Conservation (phyloP, 2,113 vertebrate genomes). For the Sorex araneus region DNA sequence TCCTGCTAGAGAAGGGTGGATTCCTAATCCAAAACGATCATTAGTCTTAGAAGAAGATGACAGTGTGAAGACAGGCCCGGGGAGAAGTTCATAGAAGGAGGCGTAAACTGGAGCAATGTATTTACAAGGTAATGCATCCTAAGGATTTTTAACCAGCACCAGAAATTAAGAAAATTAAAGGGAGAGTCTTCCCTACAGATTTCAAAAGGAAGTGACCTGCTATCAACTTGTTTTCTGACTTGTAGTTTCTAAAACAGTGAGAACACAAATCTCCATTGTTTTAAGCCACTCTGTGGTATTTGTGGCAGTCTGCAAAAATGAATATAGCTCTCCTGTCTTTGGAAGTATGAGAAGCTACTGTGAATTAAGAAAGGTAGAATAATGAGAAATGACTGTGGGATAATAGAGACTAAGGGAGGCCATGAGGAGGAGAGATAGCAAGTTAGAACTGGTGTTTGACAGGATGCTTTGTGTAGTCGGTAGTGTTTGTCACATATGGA, state of each 20-base stretch:
- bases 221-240: neutral
- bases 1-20: neutral
- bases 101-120: neutral
- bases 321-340: neutral
- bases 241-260: neutral
- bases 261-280: neutral
- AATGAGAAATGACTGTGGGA: neutral
- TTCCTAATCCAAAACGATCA: neutral
- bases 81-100: neutral
- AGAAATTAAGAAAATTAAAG: neutral
- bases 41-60: slow-evolving; percentile 31
- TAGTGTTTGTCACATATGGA: neutral
- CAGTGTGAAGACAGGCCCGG: neutral
- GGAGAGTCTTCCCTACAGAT: neutral
- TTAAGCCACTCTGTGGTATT: neutral
- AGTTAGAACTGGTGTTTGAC: slow-evolving; percentile 36
- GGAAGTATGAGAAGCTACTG: neutral
- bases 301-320: neutral
- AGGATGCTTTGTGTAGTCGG: neutral
- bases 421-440: neutral
- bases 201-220: neutral
- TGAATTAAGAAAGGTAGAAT: slow-evolving; percentile 4
- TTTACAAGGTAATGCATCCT: neutral
- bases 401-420: neutral
- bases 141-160: neutral